phyloP scores from a whole-genome alignment of 2,888 invertebrate species.

The Eupithecia abbreviata region DNA sequence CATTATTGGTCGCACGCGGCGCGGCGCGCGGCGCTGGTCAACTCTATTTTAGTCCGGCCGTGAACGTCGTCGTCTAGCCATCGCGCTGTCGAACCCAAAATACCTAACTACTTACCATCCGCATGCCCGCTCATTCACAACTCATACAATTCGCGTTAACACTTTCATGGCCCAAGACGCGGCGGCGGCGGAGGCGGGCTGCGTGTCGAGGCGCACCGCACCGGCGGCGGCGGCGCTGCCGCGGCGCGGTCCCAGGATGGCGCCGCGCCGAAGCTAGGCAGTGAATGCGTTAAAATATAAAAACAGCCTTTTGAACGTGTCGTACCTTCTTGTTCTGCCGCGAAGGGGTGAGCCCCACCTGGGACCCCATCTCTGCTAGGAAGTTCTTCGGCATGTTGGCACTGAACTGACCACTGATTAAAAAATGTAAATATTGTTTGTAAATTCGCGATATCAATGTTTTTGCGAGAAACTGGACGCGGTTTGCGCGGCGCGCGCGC shows the following conservation, averaged over 20 bases:
- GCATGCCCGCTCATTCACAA: background rate
- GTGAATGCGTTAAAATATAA: background rate
- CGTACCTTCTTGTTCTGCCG: constrained; percentile 74
- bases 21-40: constrained; percentile 46
- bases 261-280: background rate
- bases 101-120: background rate
- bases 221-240: too few relatives aligned
- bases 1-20: constrained; percentile 62
- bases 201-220: too few relatives aligned
- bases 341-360: constrained; percentile 75
- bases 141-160: constrained; percentile 30
- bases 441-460: constrained; percentile 55
- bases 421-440: constrained; percentile 40
- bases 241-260: too few relatives aligned
- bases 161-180: background rate
- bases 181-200: too few relatives aligned
- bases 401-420: constrained; percentile 48
- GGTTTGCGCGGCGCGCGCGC: constrained; percentile 70
- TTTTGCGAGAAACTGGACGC: constrained; percentile 56
- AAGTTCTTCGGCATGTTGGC: constrained; percentile 79
- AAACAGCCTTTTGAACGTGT: background rate
- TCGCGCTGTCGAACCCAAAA: constrained; percentile 54
- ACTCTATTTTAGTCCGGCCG: constrained; percentile 74
- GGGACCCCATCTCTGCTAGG: constrained; percentile 80
- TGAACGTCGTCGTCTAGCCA: constrained; percentile 62